Base-by-base conservation (phyloP, 2,888 invertebrate species). In the Erebia aethiops region DNA sequence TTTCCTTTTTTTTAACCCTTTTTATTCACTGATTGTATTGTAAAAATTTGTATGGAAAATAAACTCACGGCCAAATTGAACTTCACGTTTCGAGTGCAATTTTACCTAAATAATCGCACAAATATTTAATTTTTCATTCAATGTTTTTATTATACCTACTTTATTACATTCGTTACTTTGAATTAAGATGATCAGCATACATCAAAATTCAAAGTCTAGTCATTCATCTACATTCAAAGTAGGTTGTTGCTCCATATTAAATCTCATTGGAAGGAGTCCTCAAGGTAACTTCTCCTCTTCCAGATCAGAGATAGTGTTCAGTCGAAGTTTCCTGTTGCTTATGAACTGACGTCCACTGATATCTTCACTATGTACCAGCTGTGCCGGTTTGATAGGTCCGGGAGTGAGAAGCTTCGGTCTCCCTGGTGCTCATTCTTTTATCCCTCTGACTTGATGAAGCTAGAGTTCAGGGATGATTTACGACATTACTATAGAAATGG, bases 381-480 rank as follows among this genome's bases (percentile, higher is more conserved):
- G 84, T 98, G 97, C 79, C 95, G 97, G 5, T 97, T 95, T 82
- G 95, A 96, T 76, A 96, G 97, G 77, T 95, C 97, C 1, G 97
- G 91, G 91, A 76, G 74, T 1, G 71, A 77, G 0, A 77, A 75
- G 3, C 80, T 80, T 2, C 82, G 88, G 84, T 96, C 96, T 1
- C 94, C 96, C 0, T 98, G 97, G 97, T 98, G 97, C 81, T 94
- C 95, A 0, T 92, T 90, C 73, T 97, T 98, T 21, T 21, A 1
- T 21, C 1, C 21, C 83, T 95, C 94, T 56, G 96, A 97, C 76
- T 90, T 97, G 4, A 87, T 94, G 58, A 86, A 96, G 0, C 76
- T 97, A 77, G 98, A 98, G 86, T 97, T 97, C 80, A 94, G 93
- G 13, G 96, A 97, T 78, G 98, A 98, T 82, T 84, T 98, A 49